phyloP scores from a whole-genome alignment of 2,888 invertebrate genomes.

The Drepanosiphum platanoidis region DNA sequence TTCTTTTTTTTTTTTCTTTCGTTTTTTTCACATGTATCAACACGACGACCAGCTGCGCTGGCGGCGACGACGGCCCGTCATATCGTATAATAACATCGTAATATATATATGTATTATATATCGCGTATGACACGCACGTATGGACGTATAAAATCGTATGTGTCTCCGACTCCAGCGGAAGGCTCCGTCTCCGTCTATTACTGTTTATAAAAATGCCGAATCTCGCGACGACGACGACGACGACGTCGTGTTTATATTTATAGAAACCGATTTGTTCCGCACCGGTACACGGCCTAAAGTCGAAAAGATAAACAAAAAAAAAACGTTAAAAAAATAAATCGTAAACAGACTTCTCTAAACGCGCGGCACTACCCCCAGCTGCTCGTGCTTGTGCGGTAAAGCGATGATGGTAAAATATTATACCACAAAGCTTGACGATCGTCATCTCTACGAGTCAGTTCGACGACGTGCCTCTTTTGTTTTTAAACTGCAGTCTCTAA shows the following conservation, averaged over 20 bases:
- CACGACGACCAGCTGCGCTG: too few species aligned
- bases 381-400: background rate
- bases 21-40: background rate
- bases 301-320: background rate
- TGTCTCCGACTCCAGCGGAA: background rate
- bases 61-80: too few species aligned
- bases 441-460: too few species aligned
- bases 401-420: too few species aligned
- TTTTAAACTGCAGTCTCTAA: too few species aligned
- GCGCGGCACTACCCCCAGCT: background rate
- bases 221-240: background rate
- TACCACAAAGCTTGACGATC: too few species aligned
- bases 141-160: background rate
- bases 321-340: too few species aligned
- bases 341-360: background rate
- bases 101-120: background rate
- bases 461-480: too few species aligned
- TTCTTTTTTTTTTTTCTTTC: background rate
- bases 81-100: background rate
- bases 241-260: background rate
- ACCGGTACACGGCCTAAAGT: background rate
- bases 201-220: background rate
- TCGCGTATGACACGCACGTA: background rate
- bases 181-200: background rate
- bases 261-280: constrained; percentile 24